Evolutionary conservation across 1,140 invertebrate species (phyloP), one percentile per base, ranked within the genome.

Genomic region (Leptopilina clavipes): DNA sequence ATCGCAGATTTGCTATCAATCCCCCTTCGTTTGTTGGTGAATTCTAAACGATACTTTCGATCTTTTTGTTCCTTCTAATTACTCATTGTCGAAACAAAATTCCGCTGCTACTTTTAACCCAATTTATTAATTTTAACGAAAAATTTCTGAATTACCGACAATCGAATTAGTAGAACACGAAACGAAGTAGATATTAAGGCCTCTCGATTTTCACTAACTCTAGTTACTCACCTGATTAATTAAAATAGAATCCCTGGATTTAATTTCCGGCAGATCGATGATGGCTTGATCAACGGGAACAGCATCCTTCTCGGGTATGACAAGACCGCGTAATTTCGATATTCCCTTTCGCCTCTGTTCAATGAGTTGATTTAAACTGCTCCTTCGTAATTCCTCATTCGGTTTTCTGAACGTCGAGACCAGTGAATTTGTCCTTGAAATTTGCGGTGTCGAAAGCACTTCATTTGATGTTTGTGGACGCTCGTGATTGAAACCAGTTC

Each of bases 271-370:
- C 65, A 95, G 86, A 84, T 95, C 94, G 7, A 94, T 87, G 18
- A 94, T 92, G 2, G 91, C 88, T 48, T 89, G 84, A 74, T 93
- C 90, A 74, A 92, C 89, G 10, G 91, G 82, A 72, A 93, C 90
- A 11, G 92, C 87, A 3, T 92, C 91, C 85, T 93, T 91, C 86
- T 97, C 96, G 7, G 96, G 96, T 83, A 97, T 97, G 9, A 97
- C 94, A 77, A 97, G 88, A 3, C 96, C 96, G 84, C 95, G 91
- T 25, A 97, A 87, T 89, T 97, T 97, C 2, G 95, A 96, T 84
- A 96, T 93, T 22, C 94, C 95, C 82, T 94, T 94, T 80, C 94
- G 92, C 59, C 96, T 91, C 86, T 96, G 95, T 86, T 97, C 96
- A 78, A 96, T 93, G 73, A 96, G 84, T 76, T 93, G 92, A 85